Evolutionary conservation across 2,888 invertebrate species (phyloP).

Genomic region (Ochropacha duplaris): DNA sequence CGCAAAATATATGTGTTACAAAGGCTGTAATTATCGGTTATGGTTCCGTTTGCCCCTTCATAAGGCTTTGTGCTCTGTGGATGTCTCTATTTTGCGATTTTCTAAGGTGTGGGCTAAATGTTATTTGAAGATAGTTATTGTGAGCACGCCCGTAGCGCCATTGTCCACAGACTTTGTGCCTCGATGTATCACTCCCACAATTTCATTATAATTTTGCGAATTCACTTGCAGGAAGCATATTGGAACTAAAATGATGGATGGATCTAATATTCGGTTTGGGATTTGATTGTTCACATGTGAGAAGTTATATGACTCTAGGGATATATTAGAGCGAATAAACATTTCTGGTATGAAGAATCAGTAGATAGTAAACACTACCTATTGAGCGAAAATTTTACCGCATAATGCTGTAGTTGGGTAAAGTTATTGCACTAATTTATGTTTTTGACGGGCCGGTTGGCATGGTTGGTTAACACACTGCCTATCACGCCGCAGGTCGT

Average conservation of each 20-base stretch:
- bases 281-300: slow-evolving; percentile 52
- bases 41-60: slow-evolving; percentile 68
- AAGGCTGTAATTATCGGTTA: slow-evolving; percentile 79
- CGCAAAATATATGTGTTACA: slow-evolving; percentile 63
- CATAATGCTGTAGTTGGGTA: too few relatives aligned
- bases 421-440: too few relatives aligned
- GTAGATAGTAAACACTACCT: too few relatives aligned
- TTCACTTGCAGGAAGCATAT: slow-evolving; percentile 64
- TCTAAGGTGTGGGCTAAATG: slow-evolving; percentile 82
- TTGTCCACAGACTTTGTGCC: slow-evolving; percentile 60
- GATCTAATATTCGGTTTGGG: slow-evolving; percentile 45
- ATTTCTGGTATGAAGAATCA: too few relatives aligned
- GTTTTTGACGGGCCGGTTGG: too few relatives aligned
- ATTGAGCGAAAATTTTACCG: too few relatives aligned
- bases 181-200: slow-evolving; percentile 78
- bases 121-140: slow-evolving; percentile 79
- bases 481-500: too few relatives aligned
- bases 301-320: slow-evolving; percentile 75
- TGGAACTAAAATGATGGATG: slow-evolving; percentile 68
- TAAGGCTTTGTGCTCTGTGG: slow-evolving; percentile 59
- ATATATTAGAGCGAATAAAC: slow-evolving; percentile 24
- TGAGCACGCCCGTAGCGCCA: slow-evolving; percentile 74
- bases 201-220: slow-evolving; percentile 69
- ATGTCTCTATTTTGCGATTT: slow-evolving; percentile 81
- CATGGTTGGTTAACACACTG: too few relatives aligned